Conservation (phyloP, 1,140 invertebrate genomes). For the Heliothis virescens region DNA sequence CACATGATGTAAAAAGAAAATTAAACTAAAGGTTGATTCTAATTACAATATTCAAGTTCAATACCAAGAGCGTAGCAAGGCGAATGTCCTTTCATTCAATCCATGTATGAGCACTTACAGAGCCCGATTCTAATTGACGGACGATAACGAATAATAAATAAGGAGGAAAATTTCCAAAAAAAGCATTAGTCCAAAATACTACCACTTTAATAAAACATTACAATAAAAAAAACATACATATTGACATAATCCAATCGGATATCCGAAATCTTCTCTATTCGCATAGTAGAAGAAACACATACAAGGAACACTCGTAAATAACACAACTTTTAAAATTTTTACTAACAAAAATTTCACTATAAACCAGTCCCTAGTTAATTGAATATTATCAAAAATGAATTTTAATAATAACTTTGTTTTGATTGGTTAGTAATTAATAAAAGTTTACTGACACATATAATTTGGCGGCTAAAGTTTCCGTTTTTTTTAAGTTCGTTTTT, state of each 20-base stretch:
- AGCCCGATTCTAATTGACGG: too few species aligned
- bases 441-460: slow-evolving; percentile 6
- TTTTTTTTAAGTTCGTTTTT: slow-evolving; percentile 6
- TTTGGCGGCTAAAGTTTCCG: slow-evolving; percentile 27
- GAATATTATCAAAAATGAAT: slow-evolving; percentile 13
- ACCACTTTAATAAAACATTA: not conserved
- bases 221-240: slow-evolving; percentile 63
- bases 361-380: not conserved
- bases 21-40: too few species aligned
- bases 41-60: too few species aligned
- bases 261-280: slow-evolving; percentile 65
- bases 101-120: too few species aligned
- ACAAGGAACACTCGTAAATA: slow-evolving; percentile 52
- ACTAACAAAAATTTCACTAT: not conserved
- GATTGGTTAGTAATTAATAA: not conserved
- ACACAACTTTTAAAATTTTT: slow-evolving; percentile 43
- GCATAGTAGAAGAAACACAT: slow-evolving; percentile 29
- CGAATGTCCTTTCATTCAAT: too few species aligned
- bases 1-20: too few species aligned
- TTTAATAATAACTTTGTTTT: slow-evolving; percentile 5
- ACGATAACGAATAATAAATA: too few species aligned
- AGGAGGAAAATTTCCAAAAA: too few species aligned
- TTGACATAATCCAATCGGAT: slow-evolving; percentile 76
- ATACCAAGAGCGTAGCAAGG: too few species aligned
- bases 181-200: too few species aligned